Conservation (phyloP, 2,888 invertebrate species). For the Seira ritae region DNA sequence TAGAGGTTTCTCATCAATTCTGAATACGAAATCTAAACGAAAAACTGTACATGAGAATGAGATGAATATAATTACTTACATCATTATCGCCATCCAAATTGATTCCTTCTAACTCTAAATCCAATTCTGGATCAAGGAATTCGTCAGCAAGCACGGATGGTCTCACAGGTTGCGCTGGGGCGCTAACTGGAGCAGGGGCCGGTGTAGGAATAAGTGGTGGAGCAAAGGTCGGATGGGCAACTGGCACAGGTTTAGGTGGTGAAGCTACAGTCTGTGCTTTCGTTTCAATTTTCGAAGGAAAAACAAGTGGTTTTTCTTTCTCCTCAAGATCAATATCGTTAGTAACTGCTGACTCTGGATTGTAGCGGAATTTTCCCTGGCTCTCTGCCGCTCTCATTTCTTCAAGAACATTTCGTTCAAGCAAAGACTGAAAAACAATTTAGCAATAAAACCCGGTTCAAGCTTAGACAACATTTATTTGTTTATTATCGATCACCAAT, state of each 20-base stretch:
- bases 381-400: slow-evolving; percentile 83
- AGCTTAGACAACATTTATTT: not conserved
- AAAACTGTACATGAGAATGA: not conserved
- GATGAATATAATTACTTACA: slow-evolving; percentile 76
- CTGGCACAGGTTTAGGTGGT: slow-evolving; percentile 43
- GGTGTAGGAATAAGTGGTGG: slow-evolving; percentile 51
- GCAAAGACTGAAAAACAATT: slow-evolving; percentile 78
- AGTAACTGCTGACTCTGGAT: slow-evolving; percentile 59
- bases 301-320: slow-evolving; percentile 62
- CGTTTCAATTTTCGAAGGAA: slow-evolving; percentile 20
- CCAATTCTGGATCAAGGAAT: slow-evolving; percentile 83
- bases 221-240: slow-evolving; percentile 47
- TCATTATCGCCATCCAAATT: slow-evolving; percentile 87
- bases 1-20: slow-evolving; percentile 55
- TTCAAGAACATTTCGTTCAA: slow-evolving; percentile 83
- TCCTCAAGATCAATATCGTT: slow-evolving; percentile 50
- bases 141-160: slow-evolving; percentile 74
- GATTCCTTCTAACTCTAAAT: slow-evolving; percentile 89
- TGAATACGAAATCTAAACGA: slow-evolving; percentile 22
- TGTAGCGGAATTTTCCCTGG: slow-evolving; percentile 77
- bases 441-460: slow-evolving; percentile 8
- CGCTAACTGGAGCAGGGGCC: not conserved
- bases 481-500: no score
- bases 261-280: slow-evolving; percentile 37
- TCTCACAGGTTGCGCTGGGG: slow-evolving; percentile 52